phyloP scores from a whole-genome alignment of 2,888 invertebrate species.

The Conops quadrifasciatus region DNA sequence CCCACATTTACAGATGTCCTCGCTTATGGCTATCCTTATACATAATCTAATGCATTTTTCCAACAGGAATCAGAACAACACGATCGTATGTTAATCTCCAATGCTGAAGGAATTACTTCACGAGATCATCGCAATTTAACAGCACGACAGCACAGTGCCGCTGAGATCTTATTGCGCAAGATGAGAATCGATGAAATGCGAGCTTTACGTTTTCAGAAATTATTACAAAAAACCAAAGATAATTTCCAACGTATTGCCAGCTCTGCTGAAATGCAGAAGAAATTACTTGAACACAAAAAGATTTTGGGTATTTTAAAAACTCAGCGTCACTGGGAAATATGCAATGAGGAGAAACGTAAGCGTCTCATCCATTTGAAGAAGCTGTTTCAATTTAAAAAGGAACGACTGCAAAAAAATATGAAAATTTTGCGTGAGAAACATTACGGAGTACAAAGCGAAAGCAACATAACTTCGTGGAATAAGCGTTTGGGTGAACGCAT shows the following conservation, averaged over 20 bases:
- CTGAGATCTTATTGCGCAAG: slow-evolving; percentile 53
- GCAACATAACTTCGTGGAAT: slow-evolving; percentile 54
- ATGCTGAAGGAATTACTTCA: slow-evolving; percentile 59
- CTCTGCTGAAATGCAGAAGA: slow-evolving; percentile 45
- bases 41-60: background rate
- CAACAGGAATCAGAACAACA: slow-evolving; percentile 52
- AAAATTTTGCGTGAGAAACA: slow-evolving; percentile 46
- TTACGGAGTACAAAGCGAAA: slow-evolving; percentile 44
- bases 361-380: slow-evolving; percentile 60
- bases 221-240: slow-evolving; percentile 47
- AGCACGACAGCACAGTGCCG: slow-evolving; percentile 48
- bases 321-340: slow-evolving; percentile 49
- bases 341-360: slow-evolving; percentile 56
- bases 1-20: too few relatives aligned
- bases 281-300: slow-evolving; percentile 52
- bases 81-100: slow-evolving; percentile 55
- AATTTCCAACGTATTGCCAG: slow-evolving; percentile 50
- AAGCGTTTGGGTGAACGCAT: slow-evolving; percentile 57
- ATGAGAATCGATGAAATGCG: slow-evolving; percentile 43
- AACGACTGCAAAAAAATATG: slow-evolving; percentile 54
- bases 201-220: slow-evolving; percentile 39
- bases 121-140: slow-evolving; percentile 51
- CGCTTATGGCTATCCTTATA: too few relatives aligned
- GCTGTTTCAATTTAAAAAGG: slow-evolving; percentile 56
- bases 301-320: slow-evolving; percentile 51